These are phyloP conservation scores for Marronus borbonicus DNA, from an alignment of 2,888 invertebrate species.

Conservation along the genomic window DNA sequence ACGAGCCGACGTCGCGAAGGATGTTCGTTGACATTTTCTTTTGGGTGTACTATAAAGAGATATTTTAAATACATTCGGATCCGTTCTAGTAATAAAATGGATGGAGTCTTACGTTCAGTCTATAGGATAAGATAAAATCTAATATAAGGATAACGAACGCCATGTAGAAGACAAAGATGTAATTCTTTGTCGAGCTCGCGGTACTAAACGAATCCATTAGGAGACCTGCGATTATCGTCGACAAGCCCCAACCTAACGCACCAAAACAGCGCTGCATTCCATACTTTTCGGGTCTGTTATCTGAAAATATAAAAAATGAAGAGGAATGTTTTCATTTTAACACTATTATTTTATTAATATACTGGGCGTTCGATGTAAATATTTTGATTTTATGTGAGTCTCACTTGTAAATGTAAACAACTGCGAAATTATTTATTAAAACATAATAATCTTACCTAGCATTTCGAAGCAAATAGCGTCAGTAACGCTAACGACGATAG, in stretches of 20 bases:
- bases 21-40: conserved; percentile 79
- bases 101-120: conserved; percentile 73
- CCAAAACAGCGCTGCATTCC: conserved; percentile 93
- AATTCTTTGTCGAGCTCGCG: conserved; percentile 80
- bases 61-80: too few species aligned
- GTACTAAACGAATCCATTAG: conserved; percentile 82
- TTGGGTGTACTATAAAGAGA: conserved; percentile 75
- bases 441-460: conserved; percentile 73
- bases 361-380: too few species aligned
- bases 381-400: too few species aligned
- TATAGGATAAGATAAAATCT: conserved; percentile 79
- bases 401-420: too few species aligned
- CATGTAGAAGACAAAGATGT: conserved; percentile 85
- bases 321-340: too few species aligned
- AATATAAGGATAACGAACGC: conserved; percentile 78
- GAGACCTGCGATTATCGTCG: conserved; percentile 83
- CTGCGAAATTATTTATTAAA: not conserved
- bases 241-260: conserved; percentile 88
- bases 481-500: conserved; percentile 88
- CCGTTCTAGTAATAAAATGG: too few species aligned
- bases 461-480: conserved; percentile 92
- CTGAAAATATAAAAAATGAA: conserved; percentile 68
- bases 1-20: conserved; percentile 77
- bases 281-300: conserved; percentile 81
- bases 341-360: too few species aligned